Percentiles rank a stretch among this genome's conserved stretches.
These are phyloP conservation scores for Gracilinanus agilis DNA, from an alignment of 2,113 vertebrate species.

Conservation along the genomic window DNA sequence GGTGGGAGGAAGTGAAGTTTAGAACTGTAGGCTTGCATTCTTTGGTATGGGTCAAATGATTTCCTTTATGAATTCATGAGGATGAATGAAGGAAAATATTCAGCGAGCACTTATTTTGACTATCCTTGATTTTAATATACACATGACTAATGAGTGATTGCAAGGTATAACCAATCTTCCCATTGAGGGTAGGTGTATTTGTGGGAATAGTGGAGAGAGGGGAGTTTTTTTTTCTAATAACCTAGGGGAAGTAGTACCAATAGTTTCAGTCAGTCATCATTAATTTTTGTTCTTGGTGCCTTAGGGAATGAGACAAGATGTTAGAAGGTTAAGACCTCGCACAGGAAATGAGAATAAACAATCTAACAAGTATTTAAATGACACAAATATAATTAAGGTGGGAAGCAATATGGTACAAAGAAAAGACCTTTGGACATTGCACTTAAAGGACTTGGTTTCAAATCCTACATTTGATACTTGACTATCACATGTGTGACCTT, in stretches of 20 bases:
- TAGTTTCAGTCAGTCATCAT: not conserved
- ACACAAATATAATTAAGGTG: not conserved
- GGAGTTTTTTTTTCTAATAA: not conserved
- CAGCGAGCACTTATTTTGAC: not conserved
- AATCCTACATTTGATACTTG: not conserved
- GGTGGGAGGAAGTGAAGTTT: not conserved
- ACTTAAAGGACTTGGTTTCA: rapidly evolving
- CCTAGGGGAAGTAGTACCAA: not conserved
- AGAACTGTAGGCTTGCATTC: not conserved
- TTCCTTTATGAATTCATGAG: not conserved
- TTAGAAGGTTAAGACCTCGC: not conserved
- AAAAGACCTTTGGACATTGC: not conserved
- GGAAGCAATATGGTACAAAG: not conserved
- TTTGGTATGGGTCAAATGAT: not conserved
- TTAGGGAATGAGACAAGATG: not conserved
- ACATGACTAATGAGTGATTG: not conserved
- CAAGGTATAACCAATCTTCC: not conserved
- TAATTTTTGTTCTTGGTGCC: not conserved
- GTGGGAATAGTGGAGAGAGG: not conserved
- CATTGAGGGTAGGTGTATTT: too few relatives aligned
- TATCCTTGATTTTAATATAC: not conserved
- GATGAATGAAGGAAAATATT: not conserved
- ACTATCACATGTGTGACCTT: not conserved
- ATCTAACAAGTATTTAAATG: too few relatives aligned
- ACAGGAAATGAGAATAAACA: not conserved